Conservation (phyloP, 2,888 invertebrate species). For the Rhodophaea formosa region DNA sequence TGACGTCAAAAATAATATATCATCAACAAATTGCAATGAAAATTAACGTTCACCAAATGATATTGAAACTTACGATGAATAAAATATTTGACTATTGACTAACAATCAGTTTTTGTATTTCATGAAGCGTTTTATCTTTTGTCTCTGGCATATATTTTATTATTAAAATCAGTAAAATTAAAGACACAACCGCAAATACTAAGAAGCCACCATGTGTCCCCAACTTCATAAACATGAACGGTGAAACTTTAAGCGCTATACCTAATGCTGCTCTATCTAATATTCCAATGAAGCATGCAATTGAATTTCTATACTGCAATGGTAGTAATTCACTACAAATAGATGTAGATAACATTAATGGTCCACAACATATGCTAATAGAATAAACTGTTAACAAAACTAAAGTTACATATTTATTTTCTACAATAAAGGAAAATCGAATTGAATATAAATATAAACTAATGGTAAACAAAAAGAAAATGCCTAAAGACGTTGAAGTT, state of each 20-base stretch:
- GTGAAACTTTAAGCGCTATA: neutral
- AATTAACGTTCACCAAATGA: too few relatives aligned
- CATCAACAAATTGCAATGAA: too few relatives aligned
- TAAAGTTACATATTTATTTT: conserved; percentile 25
- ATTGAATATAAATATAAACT: conserved; percentile 39
- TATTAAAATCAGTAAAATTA: neutral
- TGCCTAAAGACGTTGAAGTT: conserved; percentile 28
- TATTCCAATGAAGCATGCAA: neutral
- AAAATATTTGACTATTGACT: too few relatives aligned
- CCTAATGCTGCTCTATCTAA: neutral
- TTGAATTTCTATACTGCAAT: neutral
- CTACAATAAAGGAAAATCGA: conserved; percentile 26
- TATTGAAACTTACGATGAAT: too few relatives aligned
- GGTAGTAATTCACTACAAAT: conserved; percentile 9
- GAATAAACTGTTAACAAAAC: neutral
- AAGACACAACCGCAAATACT: neutral
- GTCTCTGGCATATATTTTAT: conserved; percentile 12
- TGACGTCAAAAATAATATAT: too few relatives aligned
- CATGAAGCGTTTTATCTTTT: conserved; percentile 13
- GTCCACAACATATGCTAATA: conserved; percentile 10
- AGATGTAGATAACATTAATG: conserved; percentile 9
- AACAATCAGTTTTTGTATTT: conserved; percentile 2
- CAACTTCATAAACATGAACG: neutral
- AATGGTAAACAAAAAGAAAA: conserved; percentile 32
- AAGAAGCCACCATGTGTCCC: conserved; percentile 9